A percentile compares a stretch with the other conserved stretches of the same genome.
phyloP scores from a whole-genome alignment of 2,888 invertebrate genomes.

The Drosophila algonquin region DNA sequence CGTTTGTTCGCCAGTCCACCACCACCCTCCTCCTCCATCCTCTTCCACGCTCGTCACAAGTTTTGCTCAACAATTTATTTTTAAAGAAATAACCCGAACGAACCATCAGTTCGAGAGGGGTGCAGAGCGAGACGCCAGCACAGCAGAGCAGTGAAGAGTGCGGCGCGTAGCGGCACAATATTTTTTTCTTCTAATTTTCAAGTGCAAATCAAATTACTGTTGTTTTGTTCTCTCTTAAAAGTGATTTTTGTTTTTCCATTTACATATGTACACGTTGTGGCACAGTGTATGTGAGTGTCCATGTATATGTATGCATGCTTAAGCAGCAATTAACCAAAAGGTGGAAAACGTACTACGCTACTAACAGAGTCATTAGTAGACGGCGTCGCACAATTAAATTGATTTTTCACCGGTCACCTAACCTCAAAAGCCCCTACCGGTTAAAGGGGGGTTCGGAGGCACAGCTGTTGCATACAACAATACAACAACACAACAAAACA shows the following conservation, averaged over 20 bases:
- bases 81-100: conserved; percentile 43
- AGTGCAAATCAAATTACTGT: conserved; percentile 42
- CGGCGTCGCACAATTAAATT: conserved; percentile 26
- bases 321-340: background rate
- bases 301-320: conserved; percentile 7
- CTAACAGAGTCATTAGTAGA: background rate
- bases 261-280: conserved; percentile 26
- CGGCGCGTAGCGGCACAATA: conserved; percentile 21
- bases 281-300: conserved; percentile 34
- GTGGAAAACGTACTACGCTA: background rate
- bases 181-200: conserved; percentile 12
- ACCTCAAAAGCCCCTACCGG: conserved; percentile 20
- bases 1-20: conserved; percentile 23
- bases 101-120: conserved; percentile 26
- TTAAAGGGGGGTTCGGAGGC: conserved; percentile 47
- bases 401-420: conserved; percentile 48
- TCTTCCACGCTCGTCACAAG: background rate
- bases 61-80: conserved; percentile 63
- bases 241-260: conserved; percentile 20
- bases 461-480: conserved; percentile 69
- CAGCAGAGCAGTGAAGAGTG: background rate
- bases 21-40: conserved; percentile 6
- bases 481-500: conserved; percentile 7
- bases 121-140: conserved; percentile 3
- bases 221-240: conserved; percentile 22